phyloP scores from a whole-genome alignment of 2,888 invertebrate species.

The Torymus tubicola region DNA sequence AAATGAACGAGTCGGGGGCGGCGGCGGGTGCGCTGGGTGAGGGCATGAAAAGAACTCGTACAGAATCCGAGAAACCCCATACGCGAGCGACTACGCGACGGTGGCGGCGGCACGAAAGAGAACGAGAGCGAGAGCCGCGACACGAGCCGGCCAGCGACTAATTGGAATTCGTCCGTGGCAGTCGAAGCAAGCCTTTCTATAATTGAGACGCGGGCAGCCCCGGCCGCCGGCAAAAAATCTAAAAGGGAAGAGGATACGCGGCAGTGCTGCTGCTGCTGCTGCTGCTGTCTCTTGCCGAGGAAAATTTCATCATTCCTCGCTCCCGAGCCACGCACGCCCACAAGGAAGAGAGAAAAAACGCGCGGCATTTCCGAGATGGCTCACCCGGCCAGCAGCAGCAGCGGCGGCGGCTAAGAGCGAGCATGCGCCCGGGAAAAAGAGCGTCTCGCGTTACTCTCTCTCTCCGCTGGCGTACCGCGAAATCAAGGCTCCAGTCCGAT shows the following conservation, averaged over 20 bases:
- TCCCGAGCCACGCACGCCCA: neutral
- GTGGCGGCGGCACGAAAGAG: too few species aligned
- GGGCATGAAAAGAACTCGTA: slow-evolving; percentile 76
- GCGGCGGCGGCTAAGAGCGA: slow-evolving; percentile 14
- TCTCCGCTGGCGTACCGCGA: neutral
- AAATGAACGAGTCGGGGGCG: slow-evolving; percentile 73
- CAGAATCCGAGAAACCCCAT: slow-evolving; percentile 76
- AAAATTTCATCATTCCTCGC: slow-evolving; percentile 62
- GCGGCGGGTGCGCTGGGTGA: too few species aligned
- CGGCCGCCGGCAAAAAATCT: slow-evolving; percentile 69
- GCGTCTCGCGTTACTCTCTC: slow-evolving; percentile 52
- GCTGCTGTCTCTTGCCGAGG: slow-evolving; percentile 63
- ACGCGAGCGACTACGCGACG: slow-evolving; percentile 60
- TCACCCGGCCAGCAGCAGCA: neutral
- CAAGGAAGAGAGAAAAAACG: slow-evolving; percentile 8
- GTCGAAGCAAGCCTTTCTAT: slow-evolving; percentile 76
- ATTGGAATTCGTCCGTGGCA: slow-evolving; percentile 76
- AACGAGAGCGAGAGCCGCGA: slow-evolving; percentile 62
- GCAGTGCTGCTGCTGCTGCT: slow-evolving; percentile 25
- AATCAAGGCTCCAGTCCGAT: slow-evolving; percentile 47
- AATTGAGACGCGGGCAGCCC: slow-evolving; percentile 74
- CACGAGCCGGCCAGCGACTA: slow-evolving; percentile 74
- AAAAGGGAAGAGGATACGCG: slow-evolving; percentile 70
- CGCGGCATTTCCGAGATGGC: slow-evolving; percentile 33
- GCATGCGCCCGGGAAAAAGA: neutral